phyloP scores from a whole-genome alignment of 2,797 vertebrate genomes.

The Phataginus tetradactyla region DNA sequence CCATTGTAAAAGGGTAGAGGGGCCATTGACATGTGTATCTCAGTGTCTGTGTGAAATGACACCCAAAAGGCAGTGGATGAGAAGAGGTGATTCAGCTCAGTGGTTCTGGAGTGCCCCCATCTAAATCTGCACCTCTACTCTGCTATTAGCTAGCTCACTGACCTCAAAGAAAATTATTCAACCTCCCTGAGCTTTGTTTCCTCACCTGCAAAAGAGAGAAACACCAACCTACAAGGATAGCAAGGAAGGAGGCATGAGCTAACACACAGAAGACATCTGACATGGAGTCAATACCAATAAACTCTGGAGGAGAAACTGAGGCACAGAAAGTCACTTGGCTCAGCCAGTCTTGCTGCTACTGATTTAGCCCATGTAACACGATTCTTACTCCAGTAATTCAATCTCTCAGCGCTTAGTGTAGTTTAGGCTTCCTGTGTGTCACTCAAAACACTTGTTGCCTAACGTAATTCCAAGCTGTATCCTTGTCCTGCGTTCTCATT shows the following conservation, averaged over 20 bases:
- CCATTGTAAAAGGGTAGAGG: not conserved
- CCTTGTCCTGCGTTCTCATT: not conserved
- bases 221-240: not conserved
- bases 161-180: not conserved
- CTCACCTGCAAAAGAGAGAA: not conserved
- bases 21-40: not conserved
- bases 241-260: not conserved
- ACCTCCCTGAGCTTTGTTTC: not conserved
- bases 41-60: not conserved
- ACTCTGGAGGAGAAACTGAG: conserved; percentile 39
- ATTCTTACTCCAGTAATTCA: conserved; percentile 27
- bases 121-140: not conserved
- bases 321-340: not conserved
- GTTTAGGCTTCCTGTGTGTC: not conserved
- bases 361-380: not conserved
- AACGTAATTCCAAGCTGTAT: not conserved
- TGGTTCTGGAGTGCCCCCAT: not conserved
- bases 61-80: not conserved
- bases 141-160: not conserved
- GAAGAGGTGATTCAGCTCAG: not conserved
- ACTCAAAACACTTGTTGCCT: conserved; percentile 35
- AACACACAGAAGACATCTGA: fast-evolving
- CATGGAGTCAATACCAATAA: fast-evolving
- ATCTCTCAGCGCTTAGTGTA: not conserved
- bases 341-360: not conserved